A percentile compares a stretch with the other conserved stretches of the same genome.
Evolutionary conservation across 2,888 invertebrate species (phyloP).

Genomic region (Sarcophaga subvicina): DNA sequence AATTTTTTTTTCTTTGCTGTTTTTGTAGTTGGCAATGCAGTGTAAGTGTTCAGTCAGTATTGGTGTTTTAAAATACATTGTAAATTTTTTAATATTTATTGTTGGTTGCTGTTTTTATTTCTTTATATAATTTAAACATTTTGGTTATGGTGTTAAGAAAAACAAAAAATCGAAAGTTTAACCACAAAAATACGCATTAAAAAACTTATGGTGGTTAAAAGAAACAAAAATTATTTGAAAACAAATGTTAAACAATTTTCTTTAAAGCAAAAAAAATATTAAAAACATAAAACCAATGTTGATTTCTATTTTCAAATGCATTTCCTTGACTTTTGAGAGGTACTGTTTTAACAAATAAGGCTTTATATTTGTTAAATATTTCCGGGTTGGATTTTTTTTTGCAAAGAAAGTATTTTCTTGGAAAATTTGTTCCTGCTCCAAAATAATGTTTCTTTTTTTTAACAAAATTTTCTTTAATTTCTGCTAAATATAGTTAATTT

Average conservation of each 20-base stretch:
- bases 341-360: constrained; percentile 37
- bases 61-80: not conserved
- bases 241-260: constrained; percentile 32
- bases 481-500: not conserved
- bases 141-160: constrained; percentile 36
- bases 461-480: not conserved
- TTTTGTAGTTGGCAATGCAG: constrained; percentile 24
- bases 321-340: constrained; percentile 47
- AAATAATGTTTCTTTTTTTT: not conserved
- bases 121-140: constrained; percentile 46
- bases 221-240: constrained; percentile 27
- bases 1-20: constrained; percentile 13
- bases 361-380: constrained; percentile 22
- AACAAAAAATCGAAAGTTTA: constrained; percentile 39
- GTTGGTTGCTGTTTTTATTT: constrained; percentile 5
- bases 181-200: not conserved
- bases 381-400: constrained; percentile 16
- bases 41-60: constrained; percentile 1
- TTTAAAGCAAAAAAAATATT: constrained; percentile 33
- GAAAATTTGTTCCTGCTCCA: not conserved
- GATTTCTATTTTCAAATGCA: constrained; percentile 2
- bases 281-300: not conserved
- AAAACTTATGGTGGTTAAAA: not conserved
- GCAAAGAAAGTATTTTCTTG: constrained; percentile 6
- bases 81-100: not conserved